A percentile compares a stretch with the other conserved stretches of the same genome.
Evolutionary conservation across 2,888 invertebrate species (phyloP).

Genomic region (Gnatocerus cornutus): DNA sequence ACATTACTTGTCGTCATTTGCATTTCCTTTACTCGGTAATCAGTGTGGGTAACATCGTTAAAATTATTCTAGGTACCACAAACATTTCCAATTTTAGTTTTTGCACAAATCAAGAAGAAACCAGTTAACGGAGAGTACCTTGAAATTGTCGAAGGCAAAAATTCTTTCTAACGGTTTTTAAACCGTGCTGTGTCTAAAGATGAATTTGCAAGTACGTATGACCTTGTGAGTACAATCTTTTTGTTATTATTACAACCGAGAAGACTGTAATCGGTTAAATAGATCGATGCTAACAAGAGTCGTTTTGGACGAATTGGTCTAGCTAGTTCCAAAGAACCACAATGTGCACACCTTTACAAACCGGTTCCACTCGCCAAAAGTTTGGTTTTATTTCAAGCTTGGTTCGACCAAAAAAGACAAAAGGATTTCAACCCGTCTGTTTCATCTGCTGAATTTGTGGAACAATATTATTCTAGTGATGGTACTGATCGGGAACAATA

Average conservation of each 20-base stretch:
- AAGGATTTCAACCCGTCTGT: background rate
- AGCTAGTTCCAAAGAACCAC: slow-evolving; percentile 15
- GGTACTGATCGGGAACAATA: slow-evolving; percentile 22
- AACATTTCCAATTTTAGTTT: slow-evolving; percentile 17
- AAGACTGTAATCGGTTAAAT: slow-evolving; percentile 7
- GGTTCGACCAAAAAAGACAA: slow-evolving; percentile 2
- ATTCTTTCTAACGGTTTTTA: slow-evolving; percentile 40
- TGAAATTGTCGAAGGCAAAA: slow-evolving; percentile 38
- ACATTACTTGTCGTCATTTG: too few species aligned
- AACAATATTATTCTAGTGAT: slow-evolving; percentile 19
- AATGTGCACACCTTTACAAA: slow-evolving; percentile 36
- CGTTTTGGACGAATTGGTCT: slow-evolving; percentile 3
- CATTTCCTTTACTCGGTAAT: too few species aligned
- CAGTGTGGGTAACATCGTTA: too few species aligned
- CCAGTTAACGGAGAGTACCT: slow-evolving; percentile 35
- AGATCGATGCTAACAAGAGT: background rate
- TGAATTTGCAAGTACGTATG: slow-evolving; percentile 16
- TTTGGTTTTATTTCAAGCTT: slow-evolving; percentile 35
- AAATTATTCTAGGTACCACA: too few species aligned
- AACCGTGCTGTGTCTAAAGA: slow-evolving; percentile 26
- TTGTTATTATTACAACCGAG: background rate
- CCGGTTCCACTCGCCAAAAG: slow-evolving; percentile 40
- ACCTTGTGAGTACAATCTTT: slow-evolving; percentile 25
- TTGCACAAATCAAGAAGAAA: slow-evolving; percentile 17
- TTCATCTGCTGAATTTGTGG: slow-evolving; percentile 2